Evolutionary conservation across 2,888 invertebrate species (phyloP).

Genomic region (Drosophila atripex): DNA sequence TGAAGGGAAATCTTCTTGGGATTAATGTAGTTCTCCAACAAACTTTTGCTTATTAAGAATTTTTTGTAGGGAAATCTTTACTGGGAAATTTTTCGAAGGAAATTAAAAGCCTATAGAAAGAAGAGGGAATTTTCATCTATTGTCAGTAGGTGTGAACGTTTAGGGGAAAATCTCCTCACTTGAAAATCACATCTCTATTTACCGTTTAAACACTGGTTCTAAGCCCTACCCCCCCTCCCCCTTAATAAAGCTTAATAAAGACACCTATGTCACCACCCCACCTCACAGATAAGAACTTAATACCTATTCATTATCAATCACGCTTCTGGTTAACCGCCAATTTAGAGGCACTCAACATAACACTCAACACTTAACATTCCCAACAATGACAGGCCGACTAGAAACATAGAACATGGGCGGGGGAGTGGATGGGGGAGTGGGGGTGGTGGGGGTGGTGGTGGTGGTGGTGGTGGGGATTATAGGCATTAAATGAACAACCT

Average conservation of each 20-base stretch:
- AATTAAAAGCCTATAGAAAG: too few species aligned
- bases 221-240: background rate
- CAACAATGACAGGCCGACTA: constrained; percentile 8
- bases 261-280: background rate
- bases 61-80: too few species aligned
- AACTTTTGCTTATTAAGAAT: too few species aligned
- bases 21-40: constrained; percentile 59
- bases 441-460: background rate
- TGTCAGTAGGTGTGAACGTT: too few species aligned
- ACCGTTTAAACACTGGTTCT: background rate
- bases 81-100: too few species aligned
- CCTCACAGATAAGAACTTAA: background rate
- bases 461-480: constrained; percentile 16
- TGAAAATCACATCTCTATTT: background rate
- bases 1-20: constrained; percentile 10
- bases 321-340: constrained; percentile 46
- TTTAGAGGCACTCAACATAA: constrained; percentile 37
- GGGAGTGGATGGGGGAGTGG: too few species aligned
- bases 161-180: too few species aligned
- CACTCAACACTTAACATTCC: background rate
- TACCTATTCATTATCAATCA: constrained; percentile 48
- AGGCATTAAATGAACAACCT: constrained; percentile 65
- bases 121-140: too few species aligned
- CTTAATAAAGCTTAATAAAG: background rate
- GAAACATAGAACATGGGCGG: constrained; percentile 17